Percentiles rank a stretch among this genome's conserved stretches.
Evolutionary conservation across 2,797 vertebrate species (phyloP).

Genomic region (Peromyscus nudipes): DNA sequence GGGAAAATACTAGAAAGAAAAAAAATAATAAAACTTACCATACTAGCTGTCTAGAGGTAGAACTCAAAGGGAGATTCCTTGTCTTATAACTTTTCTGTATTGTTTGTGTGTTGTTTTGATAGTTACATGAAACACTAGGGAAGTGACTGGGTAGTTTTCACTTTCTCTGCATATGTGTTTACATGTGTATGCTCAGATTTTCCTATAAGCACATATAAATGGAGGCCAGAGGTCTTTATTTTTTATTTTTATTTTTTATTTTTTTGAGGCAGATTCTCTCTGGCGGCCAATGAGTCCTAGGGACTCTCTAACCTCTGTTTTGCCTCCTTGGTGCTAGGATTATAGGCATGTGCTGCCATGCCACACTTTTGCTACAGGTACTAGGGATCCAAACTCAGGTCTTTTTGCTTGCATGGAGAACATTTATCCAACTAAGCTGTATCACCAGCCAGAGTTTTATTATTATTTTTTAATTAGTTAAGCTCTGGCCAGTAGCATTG

Average conservation of each 20-base stretch:
- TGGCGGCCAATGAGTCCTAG: too few relatives aligned
- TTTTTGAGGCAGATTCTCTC: background rate
- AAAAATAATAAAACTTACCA: background rate
- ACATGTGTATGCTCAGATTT: background rate
- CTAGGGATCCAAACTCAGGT: background rate
- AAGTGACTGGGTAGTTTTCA: background rate
- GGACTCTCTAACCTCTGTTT: background rate
- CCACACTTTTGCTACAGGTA: background rate
- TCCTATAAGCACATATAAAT: background rate
- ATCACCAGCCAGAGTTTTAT: background rate
- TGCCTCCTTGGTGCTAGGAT: background rate
- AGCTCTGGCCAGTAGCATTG: background rate
- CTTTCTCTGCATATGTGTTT: background rate
- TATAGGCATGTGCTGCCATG: background rate
- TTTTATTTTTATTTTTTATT: too few relatives aligned
- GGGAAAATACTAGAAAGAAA: slow-evolving; percentile 15
- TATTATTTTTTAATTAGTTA: background rate
- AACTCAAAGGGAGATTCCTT: background rate
- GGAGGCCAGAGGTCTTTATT: too few relatives aligned
- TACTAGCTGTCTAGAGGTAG: background rate
- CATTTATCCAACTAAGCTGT: background rate
- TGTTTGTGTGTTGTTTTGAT: slow-evolving; percentile 20
- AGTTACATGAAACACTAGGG: background rate
- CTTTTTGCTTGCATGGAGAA: background rate
- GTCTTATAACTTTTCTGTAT: background rate